Base-by-base conservation (phyloP, 2,113 vertebrate species). In the Marmota flaviventris region DNA sequence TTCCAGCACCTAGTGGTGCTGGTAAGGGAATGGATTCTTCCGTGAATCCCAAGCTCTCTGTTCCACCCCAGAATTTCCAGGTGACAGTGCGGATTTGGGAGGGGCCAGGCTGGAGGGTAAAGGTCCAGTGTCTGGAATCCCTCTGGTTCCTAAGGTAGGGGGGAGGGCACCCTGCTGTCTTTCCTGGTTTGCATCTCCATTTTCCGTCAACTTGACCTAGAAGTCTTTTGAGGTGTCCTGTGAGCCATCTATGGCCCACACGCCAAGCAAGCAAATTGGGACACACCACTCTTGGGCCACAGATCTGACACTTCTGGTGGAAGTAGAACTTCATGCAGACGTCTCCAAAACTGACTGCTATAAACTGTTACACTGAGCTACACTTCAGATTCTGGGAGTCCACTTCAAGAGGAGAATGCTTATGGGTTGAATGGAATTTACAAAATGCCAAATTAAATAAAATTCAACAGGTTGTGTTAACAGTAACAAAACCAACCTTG, bases 141-240 rank as follows among this genome's bases (percentile, higher is more conserved):
- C 25, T 70, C 67, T 17, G 48, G 29, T 70, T 77, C 37, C 4
- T 14, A 14, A 24, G 32, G n/a, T 29, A 29, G 18, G 75, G 53
- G 48, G 45, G 67, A 29, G 42, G 29, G 14, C 32, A 4, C 22
- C 13, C 3, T 8, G 25, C 51, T 37, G 67, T 17, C 10, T 53
- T 69, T 82, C 53, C 25, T 56, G 84, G 42, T 83, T 78, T 89
- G n/a, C 67, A 61, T 73, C 67, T 75, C 85, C 61, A 81, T 85
- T 37, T 75, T 56, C 29, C 51, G 48, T 39, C 82, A 45, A 7
- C 27, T 93, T 72, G 12, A 17, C 24, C 58, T 53, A 70, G 78
- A 79, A 67, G 24, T n/a, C 56, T 24, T 81, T 58, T 18, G 7
- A 22, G 37, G 32, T 32, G 39, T 24, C 58, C 86, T 48, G 17